Conservation (phyloP, 2,797 vertebrate species). For the Rhinella marina region DNA sequence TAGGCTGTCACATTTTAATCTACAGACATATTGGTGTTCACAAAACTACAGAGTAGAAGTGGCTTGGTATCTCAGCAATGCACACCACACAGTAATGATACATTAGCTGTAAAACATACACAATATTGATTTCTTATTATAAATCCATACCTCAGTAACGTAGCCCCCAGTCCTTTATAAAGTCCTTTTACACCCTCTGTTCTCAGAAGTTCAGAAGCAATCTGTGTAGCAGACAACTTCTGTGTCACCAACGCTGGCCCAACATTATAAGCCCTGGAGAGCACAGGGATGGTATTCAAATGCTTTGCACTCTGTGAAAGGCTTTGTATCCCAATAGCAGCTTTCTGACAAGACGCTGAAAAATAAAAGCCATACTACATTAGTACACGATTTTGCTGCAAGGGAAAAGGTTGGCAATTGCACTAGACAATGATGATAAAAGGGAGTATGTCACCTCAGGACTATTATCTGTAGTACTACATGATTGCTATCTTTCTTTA, state of each 20-base stretch:
- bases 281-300: constrained; percentile 71
- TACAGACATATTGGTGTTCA: neutral
- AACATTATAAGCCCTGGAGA: constrained; percentile 80
- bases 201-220: constrained; percentile 78
- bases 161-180: constrained; percentile 84
- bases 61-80: too few relatives aligned
- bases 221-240: constrained; percentile 78
- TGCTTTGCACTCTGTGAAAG: constrained; percentile 75
- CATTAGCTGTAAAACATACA: neutral
- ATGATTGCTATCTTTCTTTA: too few relatives aligned
- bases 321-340: constrained; percentile 46
- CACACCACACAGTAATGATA: too few relatives aligned
- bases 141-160: constrained; percentile 77
- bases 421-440: neutral
- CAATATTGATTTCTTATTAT: too few relatives aligned
- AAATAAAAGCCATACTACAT: neutral
- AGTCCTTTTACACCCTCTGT: constrained; percentile 81
- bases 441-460: neutral
- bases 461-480: too few relatives aligned
- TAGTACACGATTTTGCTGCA: neutral
- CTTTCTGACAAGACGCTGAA: constrained; percentile 78
- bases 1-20: neutral
- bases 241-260: constrained; percentile 65
- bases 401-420: neutral
- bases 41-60: neutral